Evolutionary conservation across 1,140 invertebrate genomes (phyloP).

Genomic region (Papilio helenus): DNA sequence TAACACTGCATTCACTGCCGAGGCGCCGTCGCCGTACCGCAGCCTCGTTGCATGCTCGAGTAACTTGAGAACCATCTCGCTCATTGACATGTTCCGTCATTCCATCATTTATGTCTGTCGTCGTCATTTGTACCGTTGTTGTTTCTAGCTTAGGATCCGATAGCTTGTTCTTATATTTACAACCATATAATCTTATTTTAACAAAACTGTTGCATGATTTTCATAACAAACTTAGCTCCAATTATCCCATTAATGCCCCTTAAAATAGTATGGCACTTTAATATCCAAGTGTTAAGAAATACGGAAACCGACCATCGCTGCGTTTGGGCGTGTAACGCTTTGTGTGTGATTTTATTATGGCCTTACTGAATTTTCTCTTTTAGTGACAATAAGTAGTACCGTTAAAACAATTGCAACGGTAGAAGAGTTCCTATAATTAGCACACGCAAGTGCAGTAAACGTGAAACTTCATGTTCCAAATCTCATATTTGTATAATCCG

Average conservation of each 20-base stretch:
- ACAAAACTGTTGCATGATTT: conserved; percentile 67
- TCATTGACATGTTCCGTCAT: conserved; percentile 45
- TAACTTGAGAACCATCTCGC: conserved; percentile 52
- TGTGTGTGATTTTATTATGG: conserved; percentile 76
- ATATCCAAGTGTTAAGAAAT: conserved; percentile 71
- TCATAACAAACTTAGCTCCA: conserved; percentile 63
- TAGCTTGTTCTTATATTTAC: conserved; percentile 38
- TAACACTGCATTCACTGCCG: conserved; percentile 72
- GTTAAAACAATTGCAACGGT: conserved; percentile 73
- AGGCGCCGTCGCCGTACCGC: conserved; percentile 52
- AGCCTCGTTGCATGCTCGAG: conserved; percentile 61
- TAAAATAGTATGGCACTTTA: conserved; percentile 81
- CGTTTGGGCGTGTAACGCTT: conserved; percentile 76
- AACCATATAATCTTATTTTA: conserved; percentile 26
- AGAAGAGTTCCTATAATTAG: conserved; percentile 75
- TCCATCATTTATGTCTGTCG: conserved; percentile 43
- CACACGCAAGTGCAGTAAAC: conserved; percentile 81
- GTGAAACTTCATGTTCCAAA: conserved; percentile 83
- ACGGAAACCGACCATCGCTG: conserved; percentile 67
- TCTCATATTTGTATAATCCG: conserved; percentile 80
- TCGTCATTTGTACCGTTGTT: conserved; percentile 43
- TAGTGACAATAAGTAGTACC: conserved; percentile 67
- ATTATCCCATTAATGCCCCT: conserved; percentile 70
- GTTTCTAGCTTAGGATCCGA: conserved; percentile 38
- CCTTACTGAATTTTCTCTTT: conserved; percentile 80